Conservation (phyloP, 2,888 invertebrate species). For the Drosophila vallismaia region DNA sequence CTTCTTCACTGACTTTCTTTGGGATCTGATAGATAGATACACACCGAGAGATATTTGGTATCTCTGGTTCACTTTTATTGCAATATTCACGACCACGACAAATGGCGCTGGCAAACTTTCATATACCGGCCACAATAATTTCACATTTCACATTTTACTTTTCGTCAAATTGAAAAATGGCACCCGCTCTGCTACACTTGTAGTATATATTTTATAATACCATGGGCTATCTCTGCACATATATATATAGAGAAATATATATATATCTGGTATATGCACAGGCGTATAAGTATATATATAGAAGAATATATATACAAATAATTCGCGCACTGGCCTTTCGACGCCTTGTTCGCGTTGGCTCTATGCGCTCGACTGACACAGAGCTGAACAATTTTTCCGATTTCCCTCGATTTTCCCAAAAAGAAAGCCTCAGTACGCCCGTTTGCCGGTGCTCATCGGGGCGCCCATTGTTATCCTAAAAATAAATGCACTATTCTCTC, state of each 20-base stretch:
- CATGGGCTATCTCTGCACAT: slow-evolving; percentile 46
- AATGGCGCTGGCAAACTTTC: slow-evolving; percentile 1
- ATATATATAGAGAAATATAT: slow-evolving; percentile 33
- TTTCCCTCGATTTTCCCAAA: slow-evolving; percentile 52
- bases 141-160: slow-evolving; percentile 51
- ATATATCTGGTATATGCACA: slow-evolving; percentile 3
- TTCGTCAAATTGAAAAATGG: slow-evolving; percentile 56
- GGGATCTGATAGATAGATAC: slow-evolving; percentile 31
- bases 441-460: slow-evolving; percentile 43
- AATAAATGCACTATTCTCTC: slow-evolving; percentile 55
- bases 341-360: slow-evolving; percentile 69
- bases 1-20: slow-evolving; percentile 1
- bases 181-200: slow-evolving; percentile 41
- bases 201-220: slow-evolving; percentile 45
- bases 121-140: slow-evolving; percentile 9
- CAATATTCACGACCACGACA: slow-evolving; percentile 38
- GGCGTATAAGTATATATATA: slow-evolving; percentile 25
- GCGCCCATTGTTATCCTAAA: slow-evolving; percentile 74
- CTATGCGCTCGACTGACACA: slow-evolving; percentile 71
- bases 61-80: slow-evolving; percentile 35
- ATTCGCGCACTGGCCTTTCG: slow-evolving; percentile 64
- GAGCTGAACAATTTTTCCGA: slow-evolving; percentile 50
- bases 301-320: slow-evolving; percentile 28
- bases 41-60: slow-evolving; percentile 28
- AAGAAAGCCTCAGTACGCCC: slow-evolving; percentile 32